Conservation (phyloP, 1,140 invertebrate genomes). For the Linepithema humile region DNA sequence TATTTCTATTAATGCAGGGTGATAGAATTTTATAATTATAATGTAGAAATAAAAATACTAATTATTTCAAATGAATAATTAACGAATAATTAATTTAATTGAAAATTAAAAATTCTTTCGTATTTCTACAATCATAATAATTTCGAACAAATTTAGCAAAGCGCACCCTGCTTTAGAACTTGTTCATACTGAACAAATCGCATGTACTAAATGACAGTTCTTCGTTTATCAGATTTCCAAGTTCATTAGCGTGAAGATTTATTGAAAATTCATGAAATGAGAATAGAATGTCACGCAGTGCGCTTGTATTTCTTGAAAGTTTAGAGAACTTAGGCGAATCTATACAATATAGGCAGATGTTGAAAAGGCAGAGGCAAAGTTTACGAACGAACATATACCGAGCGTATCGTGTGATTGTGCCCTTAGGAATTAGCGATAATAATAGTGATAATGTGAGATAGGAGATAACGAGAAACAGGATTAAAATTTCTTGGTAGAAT, state of each 20-base stretch:
- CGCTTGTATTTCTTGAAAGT: slow-evolving; percentile 55
- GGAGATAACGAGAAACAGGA: slow-evolving; percentile 30
- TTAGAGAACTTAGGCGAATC: slow-evolving; percentile 47
- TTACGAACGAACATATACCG: slow-evolving; percentile 22
- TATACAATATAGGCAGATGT: slow-evolving; percentile 46
- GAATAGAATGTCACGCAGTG: slow-evolving; percentile 26
- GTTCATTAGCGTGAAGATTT: slow-evolving; percentile 9
- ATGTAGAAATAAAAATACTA: slow-evolving; percentile 4
- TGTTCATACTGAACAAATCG: slow-evolving; percentile 18
- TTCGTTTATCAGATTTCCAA: slow-evolving; percentile 29
- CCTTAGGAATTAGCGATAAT: slow-evolving; percentile 46
- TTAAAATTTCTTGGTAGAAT: slow-evolving; percentile 35
- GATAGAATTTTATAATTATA: slow-evolving; percentile 25
- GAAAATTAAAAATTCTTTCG: not conserved
- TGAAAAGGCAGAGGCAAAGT: slow-evolving; percentile 1
- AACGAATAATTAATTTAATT: not conserved
- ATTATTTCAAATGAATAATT: not conserved
- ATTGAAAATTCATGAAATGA: slow-evolving; percentile 25
- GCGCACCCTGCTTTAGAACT: slow-evolving; percentile 13
- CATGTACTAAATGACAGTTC: not conserved
- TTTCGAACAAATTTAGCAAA: not conserved
- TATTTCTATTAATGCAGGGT: slow-evolving; percentile 42
- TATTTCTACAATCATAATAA: slow-evolving; percentile 1
- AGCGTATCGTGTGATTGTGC: slow-evolving; percentile 41
- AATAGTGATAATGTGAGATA: slow-evolving; percentile 21